Base-by-base conservation (phyloP, 2,797 vertebrate species). In the Acanthiza pusilla region DNA sequence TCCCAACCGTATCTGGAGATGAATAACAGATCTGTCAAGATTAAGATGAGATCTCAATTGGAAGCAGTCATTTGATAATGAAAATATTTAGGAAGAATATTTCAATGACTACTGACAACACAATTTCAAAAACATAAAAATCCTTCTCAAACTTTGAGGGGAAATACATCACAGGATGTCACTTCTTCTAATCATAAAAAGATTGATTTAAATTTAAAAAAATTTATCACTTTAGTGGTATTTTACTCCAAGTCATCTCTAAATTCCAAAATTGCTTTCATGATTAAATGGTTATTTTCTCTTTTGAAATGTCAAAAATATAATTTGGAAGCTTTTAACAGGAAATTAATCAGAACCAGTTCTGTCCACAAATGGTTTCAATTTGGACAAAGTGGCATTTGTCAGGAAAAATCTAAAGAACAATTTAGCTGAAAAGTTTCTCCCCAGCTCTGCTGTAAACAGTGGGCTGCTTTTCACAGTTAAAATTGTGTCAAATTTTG, bases 331-430 rank as follows among this genome's bases (percentile, higher is more conserved):
- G 60, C 66, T 84, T 86, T 71, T 82, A 95, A 92, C 32, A 57
- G 48, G 47, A 90, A 92, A 88, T 79, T 86, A 93, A 91, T 95
- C 80, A 76, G 77, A 94, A 94, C 48, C 91, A 90, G 83, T 55
- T 93, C 27, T 61, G 45, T 65, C 83, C 81, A 84, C 77, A 84
- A 90, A 67, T 43, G 67, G 53, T 85, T 97, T 96, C 57, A 75
- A 91, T 94, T 90, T 74, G 60, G 67, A 84, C 42, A 73, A 92
- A 93, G 30, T 27, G 38, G 40, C 43, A 91, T 83, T 90, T 86
- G 38, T 75, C 45, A 81, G 77, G 62, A 90, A 90, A 93, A 94
- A 48, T 32, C 88, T 34, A 36, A 65, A 90, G 74, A 88, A 60
- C 25, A 76, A 57, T 77, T 90, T n/a, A 74, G 72, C 19, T 12